Percentiles rank a stretch among this genome's conserved stretches.
These are phyloP conservation scores for Drosophila paranaensis DNA, from an alignment of 2,888 invertebrate species.

Conservation along the genomic window DNA sequence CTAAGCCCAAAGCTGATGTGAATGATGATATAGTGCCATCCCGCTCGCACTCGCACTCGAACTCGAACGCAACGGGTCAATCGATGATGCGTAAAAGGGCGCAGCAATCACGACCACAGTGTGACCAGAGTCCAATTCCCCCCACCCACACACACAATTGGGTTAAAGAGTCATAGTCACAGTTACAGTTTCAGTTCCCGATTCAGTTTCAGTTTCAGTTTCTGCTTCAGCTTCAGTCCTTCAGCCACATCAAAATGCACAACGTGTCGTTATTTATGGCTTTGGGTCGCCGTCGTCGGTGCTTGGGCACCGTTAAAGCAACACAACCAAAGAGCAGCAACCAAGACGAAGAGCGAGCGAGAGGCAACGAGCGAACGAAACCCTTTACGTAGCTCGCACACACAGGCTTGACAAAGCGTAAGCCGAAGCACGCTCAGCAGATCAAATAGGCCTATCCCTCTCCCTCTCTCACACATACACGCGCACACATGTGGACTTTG, in stretches of 20 bases:
- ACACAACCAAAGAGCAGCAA: slow-evolving; percentile 15
- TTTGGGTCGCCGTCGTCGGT: slow-evolving; percentile 50
- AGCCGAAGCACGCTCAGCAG: slow-evolving; percentile 40
- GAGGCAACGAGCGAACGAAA: neutral
- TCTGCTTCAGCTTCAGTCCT: slow-evolving; percentile 1
- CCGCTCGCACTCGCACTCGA: too few species aligned
- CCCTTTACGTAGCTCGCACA: neutral
- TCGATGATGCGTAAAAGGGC: slow-evolving; percentile 76
- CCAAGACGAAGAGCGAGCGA: neutral
- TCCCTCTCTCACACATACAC: neutral
- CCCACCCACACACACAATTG: neutral
- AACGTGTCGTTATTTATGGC: slow-evolving; percentile 77
- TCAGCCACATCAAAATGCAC: slow-evolving; percentile 73
- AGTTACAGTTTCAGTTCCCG: slow-evolving; percentile 18
- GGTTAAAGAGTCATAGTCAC: slow-evolving; percentile 20
- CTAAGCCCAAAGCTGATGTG: slow-evolving; percentile 55
- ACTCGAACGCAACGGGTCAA: slow-evolving; percentile 26
- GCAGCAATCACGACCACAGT: slow-evolving; percentile 55
- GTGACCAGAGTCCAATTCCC: slow-evolving; percentile 22
- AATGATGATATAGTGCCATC: slow-evolving; percentile 36
- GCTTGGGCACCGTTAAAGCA: slow-evolving; percentile 46
- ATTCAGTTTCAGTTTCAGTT: slow-evolving; percentile 13
- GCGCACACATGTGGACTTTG: neutral
- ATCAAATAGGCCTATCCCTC: slow-evolving; percentile 33
- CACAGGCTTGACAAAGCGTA: slow-evolving; percentile 42